phyloP scores from a whole-genome alignment of 1,140 invertebrate genomes.

The Pseudachorutes palmiensis region DNA sequence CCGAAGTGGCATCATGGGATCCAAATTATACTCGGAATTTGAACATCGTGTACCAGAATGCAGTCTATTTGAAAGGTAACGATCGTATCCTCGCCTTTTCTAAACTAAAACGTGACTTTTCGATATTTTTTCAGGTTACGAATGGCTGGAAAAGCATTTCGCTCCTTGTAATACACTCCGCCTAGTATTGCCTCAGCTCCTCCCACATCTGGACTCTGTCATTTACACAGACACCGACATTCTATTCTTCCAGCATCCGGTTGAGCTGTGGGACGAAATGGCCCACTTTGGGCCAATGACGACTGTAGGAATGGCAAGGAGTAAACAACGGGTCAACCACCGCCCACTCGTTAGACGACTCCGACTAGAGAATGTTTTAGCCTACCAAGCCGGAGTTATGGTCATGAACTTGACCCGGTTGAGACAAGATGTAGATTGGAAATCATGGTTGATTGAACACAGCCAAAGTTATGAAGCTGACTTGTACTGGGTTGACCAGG shows the following conservation, averaged over 20 bases:
- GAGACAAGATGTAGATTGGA: background rate
- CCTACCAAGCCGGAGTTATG: background rate
- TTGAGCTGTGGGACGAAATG: constrained; percentile 1
- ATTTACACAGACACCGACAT: constrained; percentile 4
- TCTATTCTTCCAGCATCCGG: background rate
- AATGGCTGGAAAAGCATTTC: background rate
- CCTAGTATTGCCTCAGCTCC: background rate
- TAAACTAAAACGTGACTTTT: background rate
- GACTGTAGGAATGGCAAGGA: background rate
- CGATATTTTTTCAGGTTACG: constrained; percentile 2
- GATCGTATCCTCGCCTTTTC: too few relatives aligned
- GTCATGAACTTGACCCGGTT: background rate
- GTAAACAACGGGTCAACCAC: background rate
- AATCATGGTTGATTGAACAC: background rate
- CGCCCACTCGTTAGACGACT: background rate
- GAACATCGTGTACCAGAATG: background rate
- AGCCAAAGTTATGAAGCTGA: background rate
- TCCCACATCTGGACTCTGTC: background rate
- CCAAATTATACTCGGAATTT: background rate
- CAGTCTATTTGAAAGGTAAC: background rate
- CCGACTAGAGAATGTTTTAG: background rate
- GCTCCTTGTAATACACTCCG: background rate
- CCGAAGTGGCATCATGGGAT: background rate
- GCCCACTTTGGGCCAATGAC: background rate
- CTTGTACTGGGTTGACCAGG: background rate